Evolutionary conservation across 2,797 vertebrate genomes (phyloP).

Genomic region (Alca torda): DNA sequence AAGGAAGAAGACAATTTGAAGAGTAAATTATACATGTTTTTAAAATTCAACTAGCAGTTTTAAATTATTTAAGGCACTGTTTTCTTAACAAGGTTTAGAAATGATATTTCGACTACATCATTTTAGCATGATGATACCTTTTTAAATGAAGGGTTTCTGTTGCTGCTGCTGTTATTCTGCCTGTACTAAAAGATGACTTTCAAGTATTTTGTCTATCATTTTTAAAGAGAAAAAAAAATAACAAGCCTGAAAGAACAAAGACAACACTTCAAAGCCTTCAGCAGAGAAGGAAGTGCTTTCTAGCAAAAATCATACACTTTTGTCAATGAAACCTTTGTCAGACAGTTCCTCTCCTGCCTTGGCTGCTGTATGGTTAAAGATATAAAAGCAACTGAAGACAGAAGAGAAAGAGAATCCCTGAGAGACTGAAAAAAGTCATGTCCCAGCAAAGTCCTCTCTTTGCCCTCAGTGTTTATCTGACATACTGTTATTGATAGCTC

Average conservation of each 20-base stretch:
- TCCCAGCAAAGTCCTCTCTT: conserved; percentile 49
- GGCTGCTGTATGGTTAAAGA: conserved; percentile 56
- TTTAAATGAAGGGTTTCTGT: conserved; percentile 33
- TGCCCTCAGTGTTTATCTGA: conserved; percentile 48
- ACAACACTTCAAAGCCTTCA: conserved; percentile 76
- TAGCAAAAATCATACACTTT: conserved; percentile 69
- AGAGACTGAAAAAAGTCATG: conserved; percentile 52
- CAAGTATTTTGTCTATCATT: conserved; percentile 51
- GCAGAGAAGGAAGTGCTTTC: conserved; percentile 75
- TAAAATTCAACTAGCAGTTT: background rate
- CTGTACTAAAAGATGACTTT: conserved; percentile 33
- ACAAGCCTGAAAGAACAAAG: conserved; percentile 76
- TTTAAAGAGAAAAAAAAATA: conserved; percentile 30
- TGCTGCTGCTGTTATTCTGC: conserved; percentile 39
- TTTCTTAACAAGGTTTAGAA: conserved; percentile 7
- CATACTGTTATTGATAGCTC: background rate
- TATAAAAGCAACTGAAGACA: conserved; percentile 62
- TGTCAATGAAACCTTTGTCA: conserved; percentile 79
- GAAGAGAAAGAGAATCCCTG: conserved; percentile 59
- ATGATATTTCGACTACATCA: conserved; percentile 10
- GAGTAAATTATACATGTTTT: background rate
- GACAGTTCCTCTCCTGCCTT: conserved; percentile 46
- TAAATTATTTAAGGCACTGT: background rate
- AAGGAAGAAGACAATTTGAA: background rate
- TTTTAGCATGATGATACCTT: conserved; percentile 15